Percentiles rank a stretch among this genome's conserved stretches.
phyloP scores from a whole-genome alignment of 2,888 invertebrate species.

The Agonopterix arenella region DNA sequence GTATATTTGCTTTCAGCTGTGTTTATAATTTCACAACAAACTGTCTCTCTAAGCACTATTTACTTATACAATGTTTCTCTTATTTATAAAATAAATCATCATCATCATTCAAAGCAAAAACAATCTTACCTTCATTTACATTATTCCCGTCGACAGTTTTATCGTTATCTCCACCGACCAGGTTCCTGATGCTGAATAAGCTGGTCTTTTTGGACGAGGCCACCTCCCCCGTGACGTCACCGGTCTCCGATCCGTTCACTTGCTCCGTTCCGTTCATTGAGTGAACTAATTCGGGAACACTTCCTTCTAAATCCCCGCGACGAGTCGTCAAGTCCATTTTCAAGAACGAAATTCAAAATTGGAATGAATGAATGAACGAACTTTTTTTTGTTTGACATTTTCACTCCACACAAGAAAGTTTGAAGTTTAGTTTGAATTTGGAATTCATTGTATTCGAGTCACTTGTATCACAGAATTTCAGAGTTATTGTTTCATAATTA shows the following conservation, averaged over 20 bases:
- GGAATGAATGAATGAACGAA: conserved; percentile 8
- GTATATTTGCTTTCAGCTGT: too few relatives aligned
- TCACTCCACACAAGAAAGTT: conserved; percentile 1
- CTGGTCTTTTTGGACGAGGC: conserved; percentile 46
- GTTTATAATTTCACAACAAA: too few relatives aligned
- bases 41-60: too few relatives aligned
- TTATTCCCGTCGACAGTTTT: conserved; percentile 48
- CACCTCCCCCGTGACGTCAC: conserved; percentile 54
- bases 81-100: not conserved
- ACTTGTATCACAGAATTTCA: not conserved
- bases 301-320: conserved; percentile 47
- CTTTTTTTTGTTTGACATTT: conserved; percentile 5
- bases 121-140: conserved; percentile 49
- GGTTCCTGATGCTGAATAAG: conserved; percentile 63
- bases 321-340: conserved; percentile 73
- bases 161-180: conserved; percentile 57
- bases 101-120: not conserved
- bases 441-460: conserved; percentile 11
- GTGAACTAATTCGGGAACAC: conserved; percentile 24
- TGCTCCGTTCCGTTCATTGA: conserved; percentile 39
- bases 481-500: too few relatives aligned
- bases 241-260: conserved; percentile 46
- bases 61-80: not conserved
- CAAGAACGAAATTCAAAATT: conserved; percentile 17
- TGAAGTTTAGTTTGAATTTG: not conserved